Evolutionary conservation across 2,888 invertebrate genomes (phyloP).

Genomic region (Orthonevra nobilis): DNA sequence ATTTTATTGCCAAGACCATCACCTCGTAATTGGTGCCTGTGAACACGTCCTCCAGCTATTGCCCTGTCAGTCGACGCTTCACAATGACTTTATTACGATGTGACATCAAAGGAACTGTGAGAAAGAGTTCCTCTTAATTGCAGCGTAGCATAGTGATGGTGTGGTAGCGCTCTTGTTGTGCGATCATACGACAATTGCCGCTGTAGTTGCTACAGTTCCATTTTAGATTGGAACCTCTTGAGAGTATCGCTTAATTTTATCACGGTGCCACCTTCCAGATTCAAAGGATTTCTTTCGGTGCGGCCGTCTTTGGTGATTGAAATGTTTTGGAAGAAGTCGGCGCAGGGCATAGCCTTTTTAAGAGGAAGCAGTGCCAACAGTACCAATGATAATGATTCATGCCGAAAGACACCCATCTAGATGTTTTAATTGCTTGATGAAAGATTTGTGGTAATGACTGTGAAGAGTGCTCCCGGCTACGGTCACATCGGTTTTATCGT

Average conservation of each 20-base stretch:
- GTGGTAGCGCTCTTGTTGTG: constrained; percentile 1
- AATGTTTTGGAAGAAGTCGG: constrained; percentile 62
- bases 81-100: constrained; percentile 68
- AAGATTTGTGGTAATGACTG: constrained; percentile 70
- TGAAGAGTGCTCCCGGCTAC: constrained; percentile 59
- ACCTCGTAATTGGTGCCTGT: constrained; percentile 58
- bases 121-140: constrained; percentile 67
- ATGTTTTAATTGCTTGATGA: constrained; percentile 69
- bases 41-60: constrained; percentile 55
- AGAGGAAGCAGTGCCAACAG: constrained; percentile 32
- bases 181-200: not conserved
- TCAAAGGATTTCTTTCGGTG: constrained; percentile 56
- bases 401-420: constrained; percentile 69
- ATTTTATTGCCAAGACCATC: constrained; percentile 58
- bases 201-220: constrained; percentile 49
- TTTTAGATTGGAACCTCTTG: constrained; percentile 57
- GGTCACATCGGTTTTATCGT: constrained; percentile 26
- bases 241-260: constrained; percentile 64
- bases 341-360: constrained; percentile 56
- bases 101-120: constrained; percentile 66
- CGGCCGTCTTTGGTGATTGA: constrained; percentile 57
- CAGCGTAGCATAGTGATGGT: too few species aligned
- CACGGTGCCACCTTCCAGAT: constrained; percentile 55
- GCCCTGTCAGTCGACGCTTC: constrained; percentile 30
- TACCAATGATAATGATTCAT: constrained; percentile 69